phyloP scores from a whole-genome alignment of 2,888 invertebrate genomes.

The Cheilosia vulpina region DNA sequence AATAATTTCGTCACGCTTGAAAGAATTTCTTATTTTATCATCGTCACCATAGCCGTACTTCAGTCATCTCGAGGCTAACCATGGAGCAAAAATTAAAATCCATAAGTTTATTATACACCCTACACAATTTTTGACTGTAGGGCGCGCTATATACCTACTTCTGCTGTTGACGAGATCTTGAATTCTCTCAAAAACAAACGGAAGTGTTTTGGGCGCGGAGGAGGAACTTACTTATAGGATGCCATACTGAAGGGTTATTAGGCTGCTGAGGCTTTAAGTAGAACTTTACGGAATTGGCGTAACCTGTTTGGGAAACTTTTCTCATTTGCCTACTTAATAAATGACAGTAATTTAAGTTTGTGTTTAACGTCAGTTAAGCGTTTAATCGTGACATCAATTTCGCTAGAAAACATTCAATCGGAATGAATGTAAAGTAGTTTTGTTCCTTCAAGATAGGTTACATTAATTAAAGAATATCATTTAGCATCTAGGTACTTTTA shows the following conservation, averaged over 20 bases:
- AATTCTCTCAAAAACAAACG: conserved; percentile 1
- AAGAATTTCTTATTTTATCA: conserved; percentile 51
- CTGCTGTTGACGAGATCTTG: background rate
- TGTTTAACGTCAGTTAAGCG: conserved; percentile 35
- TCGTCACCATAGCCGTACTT: conserved; percentile 12
- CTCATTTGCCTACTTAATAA: conserved; percentile 43
- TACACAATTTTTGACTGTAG: conserved; percentile 15
- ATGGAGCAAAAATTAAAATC: conserved; percentile 42
- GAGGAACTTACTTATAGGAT: background rate
- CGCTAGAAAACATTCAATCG: conserved; percentile 19
- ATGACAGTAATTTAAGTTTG: conserved; percentile 45
- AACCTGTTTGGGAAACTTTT: conserved; percentile 46
- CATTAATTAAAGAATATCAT: background rate
- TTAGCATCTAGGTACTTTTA: background rate
- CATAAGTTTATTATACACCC: conserved; percentile 39
- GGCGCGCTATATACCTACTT: background rate
- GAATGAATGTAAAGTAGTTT: conserved; percentile 38
- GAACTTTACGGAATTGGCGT: conserved; percentile 1
- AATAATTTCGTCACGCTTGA: conserved; percentile 55
- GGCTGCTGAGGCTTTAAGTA: conserved; percentile 2
- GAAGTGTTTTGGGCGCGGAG: background rate
- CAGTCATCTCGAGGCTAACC: conserved; percentile 15
- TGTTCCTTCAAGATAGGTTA: conserved; percentile 2
- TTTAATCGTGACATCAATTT: conserved; percentile 54
- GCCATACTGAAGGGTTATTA: conserved; percentile 14